Evolutionary conservation across 2,113 vertebrate species (phyloP).

Genomic region (Hydrochoerus hydrochaeris): DNA sequence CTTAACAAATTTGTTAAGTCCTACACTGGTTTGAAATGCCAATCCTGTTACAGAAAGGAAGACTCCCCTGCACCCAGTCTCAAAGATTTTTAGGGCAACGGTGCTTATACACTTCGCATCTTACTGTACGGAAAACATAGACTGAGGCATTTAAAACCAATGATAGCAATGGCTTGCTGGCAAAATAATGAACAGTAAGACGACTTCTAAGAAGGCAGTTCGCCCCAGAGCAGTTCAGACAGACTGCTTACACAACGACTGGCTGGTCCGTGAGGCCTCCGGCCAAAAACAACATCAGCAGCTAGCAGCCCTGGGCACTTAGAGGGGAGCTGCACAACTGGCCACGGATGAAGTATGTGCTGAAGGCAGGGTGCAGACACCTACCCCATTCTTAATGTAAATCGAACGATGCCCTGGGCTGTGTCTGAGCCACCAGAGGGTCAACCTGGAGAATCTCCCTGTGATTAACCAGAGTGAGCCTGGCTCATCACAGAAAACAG

Average conservation of each 20-base stretch:
- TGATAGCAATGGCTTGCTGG: not conserved
- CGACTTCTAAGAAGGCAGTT: constrained; percentile 43
- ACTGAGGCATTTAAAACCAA: constrained; percentile 44
- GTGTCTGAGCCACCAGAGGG: constrained; percentile 53
- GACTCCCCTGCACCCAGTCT: not conserved
- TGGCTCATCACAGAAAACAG: constrained; percentile 29
- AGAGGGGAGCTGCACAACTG: not conserved
- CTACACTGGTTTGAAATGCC: not conserved
- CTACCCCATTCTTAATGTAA: constrained; percentile 53
- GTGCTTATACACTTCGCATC: not conserved
- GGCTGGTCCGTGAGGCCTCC: constrained; percentile 34
- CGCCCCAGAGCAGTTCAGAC: constrained; percentile 53
- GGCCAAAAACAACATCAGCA: constrained; percentile 73
- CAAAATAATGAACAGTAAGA: constrained; percentile 58
- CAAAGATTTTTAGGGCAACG: not conserved
- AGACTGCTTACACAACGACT: constrained; percentile 69
- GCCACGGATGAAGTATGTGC: not conserved
- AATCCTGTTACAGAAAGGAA: not conserved
- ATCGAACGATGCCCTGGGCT: constrained; percentile 53
- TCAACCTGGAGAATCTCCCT: not conserved
- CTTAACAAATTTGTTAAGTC: constrained; percentile 66
- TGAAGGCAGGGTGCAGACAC: constrained; percentile 47
- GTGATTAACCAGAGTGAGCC: constrained; percentile 16
- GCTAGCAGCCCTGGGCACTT: constrained; percentile 46
- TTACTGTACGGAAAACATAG: constrained; percentile 26